Evolutionary conservation across 2,888 invertebrate genomes (phyloP).

Genomic region (Cantharis lateralis): DNA sequence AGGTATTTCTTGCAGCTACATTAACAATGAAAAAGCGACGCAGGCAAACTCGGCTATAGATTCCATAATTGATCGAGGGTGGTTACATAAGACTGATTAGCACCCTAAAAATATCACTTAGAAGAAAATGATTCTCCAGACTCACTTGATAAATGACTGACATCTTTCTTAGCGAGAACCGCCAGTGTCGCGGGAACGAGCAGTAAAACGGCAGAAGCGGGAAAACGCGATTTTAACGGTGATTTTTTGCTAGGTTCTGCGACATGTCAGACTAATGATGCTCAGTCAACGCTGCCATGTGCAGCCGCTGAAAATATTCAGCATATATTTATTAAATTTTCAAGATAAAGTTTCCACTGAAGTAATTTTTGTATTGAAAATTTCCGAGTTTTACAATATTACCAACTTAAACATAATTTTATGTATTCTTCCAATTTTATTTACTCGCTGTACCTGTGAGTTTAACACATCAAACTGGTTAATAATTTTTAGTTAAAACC

Average conservation of each 20-base stretch:
- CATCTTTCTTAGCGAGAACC: conserved; percentile 49
- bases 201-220: conserved; percentile 37
- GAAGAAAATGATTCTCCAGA: conserved; percentile 45
- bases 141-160: conserved; percentile 52
- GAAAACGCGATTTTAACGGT: conserved; percentile 44
- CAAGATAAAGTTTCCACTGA: conserved; percentile 28
- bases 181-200: conserved; percentile 36
- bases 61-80: conserved; percentile 53
- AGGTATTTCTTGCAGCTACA: conserved; percentile 28
- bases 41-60: conserved; percentile 47
- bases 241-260: conserved; percentile 44
- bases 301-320: conserved; percentile 44
- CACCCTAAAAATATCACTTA: conserved; percentile 53
- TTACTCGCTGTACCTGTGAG: neutral
- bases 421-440: neutral
- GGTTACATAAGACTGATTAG: conserved; percentile 54
- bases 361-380: conserved; percentile 18
- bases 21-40: conserved; percentile 44
- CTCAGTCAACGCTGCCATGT: conserved; percentile 47
- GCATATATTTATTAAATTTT: conserved; percentile 44
- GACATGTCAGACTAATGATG: conserved; percentile 52
- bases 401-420: neutral
- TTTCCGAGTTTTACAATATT: neutral
- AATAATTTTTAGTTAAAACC: neutral
- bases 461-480: neutral